Evolutionary conservation across 2,113 vertebrate genomes (phyloP), one percentile per base, ranked within the genome.

Genomic region (Cavia aperea): DNA sequence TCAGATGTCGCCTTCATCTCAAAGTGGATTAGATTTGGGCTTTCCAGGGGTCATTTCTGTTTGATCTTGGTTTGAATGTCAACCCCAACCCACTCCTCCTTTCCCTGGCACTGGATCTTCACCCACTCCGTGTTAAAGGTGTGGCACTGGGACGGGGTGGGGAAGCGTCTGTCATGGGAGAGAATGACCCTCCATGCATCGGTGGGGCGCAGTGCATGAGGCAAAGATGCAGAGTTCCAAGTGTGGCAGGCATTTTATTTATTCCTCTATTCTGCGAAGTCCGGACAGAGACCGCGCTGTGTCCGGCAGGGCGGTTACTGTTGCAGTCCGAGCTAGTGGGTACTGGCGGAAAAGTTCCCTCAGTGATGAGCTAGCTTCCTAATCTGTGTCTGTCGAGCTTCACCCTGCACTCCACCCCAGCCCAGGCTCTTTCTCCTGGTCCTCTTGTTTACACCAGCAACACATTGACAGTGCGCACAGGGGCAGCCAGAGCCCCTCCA

Each of bases 21-120:
- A 51, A 81, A 82, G 58, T 68, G 82, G 49, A 85, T 90, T 92
- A 0, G 39, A 88, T 49, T 49, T 39, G 86, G 24, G 72, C 70
- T 87, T 85, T 7, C 66, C 56, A 19, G 39, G 58, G 54, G 36
- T 36, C 86, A 24, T 51, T 90, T 93, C 73, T 65, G 82, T 89
- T 90, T 92, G 92, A 82, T 95, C 92, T 95, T 36, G 5, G 51
- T 89, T 92, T 94, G 83, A 83, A 19, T 90, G 82, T 87, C 73
- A 88, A 24, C n/a, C 12, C 21, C 46, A 46, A n/a, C 29, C 54
- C 36, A 58, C 78, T 85, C 88, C 63, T 85, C 51, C 54, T 65
- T 88, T 86, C 92, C 90, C 56, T 56, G 23, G 13, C 70, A 92
- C 92, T 73, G 62, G 43, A 39, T 16, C 78, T 63, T 86, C 51